Percentiles rank a stretch among this genome's conserved stretches.
Conservation (phyloP, 2,888 invertebrate genomes). For the Napeogenes sylphis region DNA sequence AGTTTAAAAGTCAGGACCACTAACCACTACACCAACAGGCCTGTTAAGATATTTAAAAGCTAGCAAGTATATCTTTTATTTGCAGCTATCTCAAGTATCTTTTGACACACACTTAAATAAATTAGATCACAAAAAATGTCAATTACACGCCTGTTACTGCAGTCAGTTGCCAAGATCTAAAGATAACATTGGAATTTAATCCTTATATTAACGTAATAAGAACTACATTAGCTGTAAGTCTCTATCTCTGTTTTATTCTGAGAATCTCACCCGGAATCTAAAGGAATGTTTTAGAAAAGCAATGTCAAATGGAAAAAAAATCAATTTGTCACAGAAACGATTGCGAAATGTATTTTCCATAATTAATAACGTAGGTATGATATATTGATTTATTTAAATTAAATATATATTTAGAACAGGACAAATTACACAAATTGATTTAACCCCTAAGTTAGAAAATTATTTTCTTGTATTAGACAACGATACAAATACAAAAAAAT, state of each 20-base stretch:
- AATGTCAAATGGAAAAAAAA: constrained; percentile 9
- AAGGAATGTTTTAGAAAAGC: constrained; percentile 9
- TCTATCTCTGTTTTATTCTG: background rate
- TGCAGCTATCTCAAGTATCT: background rate
- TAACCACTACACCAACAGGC: too few relatives aligned
- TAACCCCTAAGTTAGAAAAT: too few relatives aligned
- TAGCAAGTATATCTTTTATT: background rate
- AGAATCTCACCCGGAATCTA: constrained; percentile 15
- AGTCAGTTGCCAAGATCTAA: background rate
- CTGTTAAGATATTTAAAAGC: background rate
- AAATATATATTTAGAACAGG: too few relatives aligned
- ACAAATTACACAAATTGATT: too few relatives aligned
- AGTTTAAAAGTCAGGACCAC: too few relatives aligned
- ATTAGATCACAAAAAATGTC: constrained; percentile 8
- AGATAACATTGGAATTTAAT: background rate
- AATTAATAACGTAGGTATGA: too few relatives aligned
- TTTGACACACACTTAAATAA: background rate
- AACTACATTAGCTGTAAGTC: background rate
- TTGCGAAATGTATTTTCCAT: background rate
- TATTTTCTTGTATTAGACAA: too few relatives aligned
- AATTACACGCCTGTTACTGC: constrained; percentile 13
- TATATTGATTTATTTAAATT: too few relatives aligned
- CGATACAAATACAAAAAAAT: too few relatives aligned
- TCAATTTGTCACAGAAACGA: constrained; percentile 13
- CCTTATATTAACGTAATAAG: background rate